Percentiles rank a stretch among this genome's conserved stretches.
Evolutionary conservation across 2,888 invertebrate species (phyloP).

Genomic region (Epirrita christyi): DNA sequence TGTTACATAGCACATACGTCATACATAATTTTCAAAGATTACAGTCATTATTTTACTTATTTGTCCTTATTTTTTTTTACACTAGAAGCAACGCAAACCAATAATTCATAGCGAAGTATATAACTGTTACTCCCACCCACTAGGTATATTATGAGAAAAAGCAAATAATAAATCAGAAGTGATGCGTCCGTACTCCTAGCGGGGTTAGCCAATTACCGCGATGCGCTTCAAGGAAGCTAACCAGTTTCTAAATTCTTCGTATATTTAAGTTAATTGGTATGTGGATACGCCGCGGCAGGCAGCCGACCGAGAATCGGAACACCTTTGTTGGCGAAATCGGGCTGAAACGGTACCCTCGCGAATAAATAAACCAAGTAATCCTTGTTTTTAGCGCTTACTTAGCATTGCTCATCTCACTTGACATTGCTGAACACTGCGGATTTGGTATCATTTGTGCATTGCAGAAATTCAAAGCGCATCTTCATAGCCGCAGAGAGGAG

Average conservation of each 20-base stretch:
- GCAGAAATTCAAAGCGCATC: not conserved
- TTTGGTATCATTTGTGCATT: conserved; percentile 6
- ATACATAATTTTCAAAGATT: conserved; percentile 13
- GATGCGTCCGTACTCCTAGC: conserved; percentile 74
- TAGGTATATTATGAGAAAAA: conserved; percentile 52
- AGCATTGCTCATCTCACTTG: conserved; percentile 44
- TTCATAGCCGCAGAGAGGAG: not conserved
- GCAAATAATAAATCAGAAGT: conserved; percentile 74
- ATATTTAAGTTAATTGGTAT: conserved; percentile 83
- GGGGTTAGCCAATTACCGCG: conserved; percentile 80
- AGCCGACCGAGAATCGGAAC: conserved; percentile 79
- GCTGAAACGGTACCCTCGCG: conserved; percentile 70
- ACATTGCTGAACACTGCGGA: conserved; percentile 17
- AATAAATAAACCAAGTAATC: conserved; percentile 54
- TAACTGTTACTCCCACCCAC: conserved; percentile 48
- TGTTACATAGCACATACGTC: conserved; percentile 20
- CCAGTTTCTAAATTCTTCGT: conserved; percentile 84
- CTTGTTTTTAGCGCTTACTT: conserved; percentile 52
- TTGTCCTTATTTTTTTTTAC: conserved; percentile 30
- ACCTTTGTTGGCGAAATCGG: conserved; percentile 75
- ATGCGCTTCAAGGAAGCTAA: conserved; percentile 83
- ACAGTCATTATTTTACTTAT: conserved; percentile 36
- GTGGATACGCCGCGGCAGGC: conserved; percentile 73
- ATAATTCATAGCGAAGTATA: conserved; percentile 51
- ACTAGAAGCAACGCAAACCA: conserved; percentile 34